These are phyloP conservation scores for Carterocephalus palaemon DNA, from an alignment of 2,888 invertebrate species.

Conservation along the genomic window DNA sequence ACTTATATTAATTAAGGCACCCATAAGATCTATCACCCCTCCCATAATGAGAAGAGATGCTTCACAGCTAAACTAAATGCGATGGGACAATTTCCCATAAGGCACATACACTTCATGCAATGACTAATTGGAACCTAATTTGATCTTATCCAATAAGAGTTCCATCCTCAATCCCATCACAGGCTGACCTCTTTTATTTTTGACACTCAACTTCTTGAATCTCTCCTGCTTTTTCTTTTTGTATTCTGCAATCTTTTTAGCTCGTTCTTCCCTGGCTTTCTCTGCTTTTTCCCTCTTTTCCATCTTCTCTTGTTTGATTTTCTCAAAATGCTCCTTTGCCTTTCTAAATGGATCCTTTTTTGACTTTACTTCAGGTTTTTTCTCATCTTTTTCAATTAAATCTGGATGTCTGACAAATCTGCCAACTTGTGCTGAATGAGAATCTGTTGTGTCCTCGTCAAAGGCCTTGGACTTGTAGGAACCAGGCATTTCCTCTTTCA, in stretches of 20 bases:
- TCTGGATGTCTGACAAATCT: constrained; percentile 69
- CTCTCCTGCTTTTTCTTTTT: constrained; percentile 84
- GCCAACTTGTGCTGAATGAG: constrained; percentile 46
- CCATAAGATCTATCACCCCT: too few species aligned
- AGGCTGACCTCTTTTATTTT: constrained; percentile 90
- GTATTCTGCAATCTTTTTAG: constrained; percentile 82
- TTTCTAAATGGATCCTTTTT: constrained; percentile 68
- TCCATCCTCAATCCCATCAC: constrained; percentile 90
- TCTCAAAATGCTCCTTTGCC: constrained; percentile 75
- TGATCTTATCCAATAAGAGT: constrained; percentile 86
- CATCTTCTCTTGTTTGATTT: constrained; percentile 77
- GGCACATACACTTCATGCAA: not conserved
- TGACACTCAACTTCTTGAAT: constrained; percentile 85
- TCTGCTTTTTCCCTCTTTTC: constrained; percentile 67
- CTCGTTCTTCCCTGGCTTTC: constrained; percentile 76
- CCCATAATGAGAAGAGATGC: too few species aligned
- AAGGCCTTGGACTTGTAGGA: constrained; percentile 72
- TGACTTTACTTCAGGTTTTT: constrained; percentile 31
- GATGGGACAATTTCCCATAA: too few species aligned
- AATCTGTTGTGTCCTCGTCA: constrained; percentile 65
- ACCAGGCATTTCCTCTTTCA: constrained; percentile 65
- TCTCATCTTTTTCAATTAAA: constrained; percentile 46
- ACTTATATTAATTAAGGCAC: too few species aligned
- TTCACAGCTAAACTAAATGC: too few species aligned
- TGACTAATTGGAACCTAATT: constrained; percentile 41